Evolutionary conservation across 2,888 invertebrate species (phyloP), one percentile per base, ranked within the genome.

Genomic region (Eubasilissa splendida): DNA sequence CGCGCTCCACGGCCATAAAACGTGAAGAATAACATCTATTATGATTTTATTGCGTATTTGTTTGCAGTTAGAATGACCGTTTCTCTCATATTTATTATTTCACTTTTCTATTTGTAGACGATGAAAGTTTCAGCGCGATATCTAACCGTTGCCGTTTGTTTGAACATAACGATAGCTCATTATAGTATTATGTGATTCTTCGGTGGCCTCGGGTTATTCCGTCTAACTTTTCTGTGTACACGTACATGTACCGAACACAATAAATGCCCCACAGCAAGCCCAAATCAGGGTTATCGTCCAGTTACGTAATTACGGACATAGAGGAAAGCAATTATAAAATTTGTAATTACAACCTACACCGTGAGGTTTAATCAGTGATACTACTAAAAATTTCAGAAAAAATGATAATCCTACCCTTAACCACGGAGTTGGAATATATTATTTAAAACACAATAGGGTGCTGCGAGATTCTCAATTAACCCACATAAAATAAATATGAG

Each of bases 1-100:
- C 70, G 70, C 52, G 50, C 10, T 75, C 53, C 63, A 53, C 60
- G 78, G 58, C 74, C 66, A 81, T 81, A 81, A 81, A 81, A 81
- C 75, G 78, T 81, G 81, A 81, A 78, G 78, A 78, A 81, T 77
- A 14, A 52, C 78, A 65, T 58, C 77, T 66, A 81, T 81, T 81
- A 81, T 78, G 77, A 78, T 78, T 81, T 81, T 78, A 81, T 81
- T 81, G 81, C 81, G 81, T 81, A 81, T 81, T 81, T 81, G 78
- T 81, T 81, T 77, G 81, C 78, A 81, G 81, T 81, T 81, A 81
- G 78, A 77, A 80, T 77, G 66, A 33, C 70, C 80, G 76, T 31
- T 52, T 76, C 76, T 31, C 58, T 70, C 50, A 22, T 31, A 52
- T 53, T 76, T 76, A 53, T 76, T 76, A 76, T 76, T 76, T 60